phyloP scores from a whole-genome alignment of 2,888 invertebrate genomes.

The Pterostichus madidus region DNA sequence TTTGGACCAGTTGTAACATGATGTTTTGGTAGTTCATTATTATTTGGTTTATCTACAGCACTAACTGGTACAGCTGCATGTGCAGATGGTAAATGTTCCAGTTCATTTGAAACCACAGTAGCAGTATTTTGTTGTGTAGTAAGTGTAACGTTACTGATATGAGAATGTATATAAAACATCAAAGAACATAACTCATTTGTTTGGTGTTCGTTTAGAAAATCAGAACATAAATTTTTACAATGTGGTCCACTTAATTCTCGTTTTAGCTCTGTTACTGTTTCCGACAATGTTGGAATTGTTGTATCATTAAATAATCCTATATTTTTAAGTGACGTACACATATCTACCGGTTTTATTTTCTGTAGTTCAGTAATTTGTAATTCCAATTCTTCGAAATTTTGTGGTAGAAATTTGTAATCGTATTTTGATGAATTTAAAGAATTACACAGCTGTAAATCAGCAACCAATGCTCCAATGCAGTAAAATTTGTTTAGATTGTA shows the following conservation, averaged over 20 bases:
- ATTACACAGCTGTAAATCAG: constrained; percentile 57
- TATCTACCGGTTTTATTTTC: background rate
- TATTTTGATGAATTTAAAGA: constrained; percentile 11
- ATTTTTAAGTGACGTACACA: constrained; percentile 38
- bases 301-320: background rate
- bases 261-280: constrained; percentile 44
- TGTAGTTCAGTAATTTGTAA: background rate
- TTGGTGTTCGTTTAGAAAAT: background rate
- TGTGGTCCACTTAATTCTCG: background rate
- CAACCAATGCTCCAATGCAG: constrained; percentile 50
- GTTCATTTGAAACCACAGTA: background rate
- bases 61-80: background rate
- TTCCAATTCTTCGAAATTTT: constrained; percentile 36
- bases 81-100: no score
- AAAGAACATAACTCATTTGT: constrained; percentile 51
- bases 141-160: constrained; percentile 29
- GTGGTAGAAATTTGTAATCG: constrained; percentile 37
- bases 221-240: constrained; percentile 34
- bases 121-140: background rate
- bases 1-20: no score
- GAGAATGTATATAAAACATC: constrained; percentile 48
- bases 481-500: constrained; percentile 53
- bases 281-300: background rate
- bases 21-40: background rate
- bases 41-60: background rate